phyloP scores from a whole-genome alignment of 1,140 invertebrate genomes.

The Sinonovacula constricta region DNA sequence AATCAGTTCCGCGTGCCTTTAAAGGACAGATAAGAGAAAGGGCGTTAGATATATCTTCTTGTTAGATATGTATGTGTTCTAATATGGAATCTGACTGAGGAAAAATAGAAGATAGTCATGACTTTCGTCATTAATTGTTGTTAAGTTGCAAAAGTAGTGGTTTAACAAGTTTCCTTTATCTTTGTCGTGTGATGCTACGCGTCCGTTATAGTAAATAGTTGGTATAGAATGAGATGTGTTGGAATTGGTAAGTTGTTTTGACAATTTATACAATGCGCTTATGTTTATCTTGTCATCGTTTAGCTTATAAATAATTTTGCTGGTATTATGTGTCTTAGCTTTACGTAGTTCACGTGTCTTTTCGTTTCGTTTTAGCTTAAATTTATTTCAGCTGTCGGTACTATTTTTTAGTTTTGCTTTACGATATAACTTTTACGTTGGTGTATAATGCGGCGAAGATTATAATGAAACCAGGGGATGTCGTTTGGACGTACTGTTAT shows the following conservation, averaged over 20 bases:
- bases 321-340: neutral
- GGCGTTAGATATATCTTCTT: slow-evolving; percentile 1
- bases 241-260: too few species aligned
- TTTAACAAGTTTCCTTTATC: slow-evolving; percentile 12
- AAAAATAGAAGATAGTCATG: slow-evolving; percentile 3
- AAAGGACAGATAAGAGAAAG: neutral
- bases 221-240: neutral
- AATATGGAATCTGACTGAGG: too few species aligned
- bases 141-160: neutral
- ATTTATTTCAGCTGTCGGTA: neutral
- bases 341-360: slow-evolving; percentile 4
- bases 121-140: neutral
- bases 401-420: slow-evolving; percentile 29
- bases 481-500: slow-evolving; percentile 25
- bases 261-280: too few species aligned
- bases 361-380: slow-evolving; percentile 22
- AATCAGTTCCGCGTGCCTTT: slow-evolving; percentile 8
- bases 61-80: neutral
- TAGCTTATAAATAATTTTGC: neutral
- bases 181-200: neutral
- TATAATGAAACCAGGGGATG: slow-evolving; percentile 40
- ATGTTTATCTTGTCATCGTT: neutral
- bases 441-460: neutral
- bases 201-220: neutral
- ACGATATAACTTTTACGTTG: slow-evolving; percentile 34